Conservation (phyloP, 1,140 invertebrate species). For the Sycophila sp. region DNA sequence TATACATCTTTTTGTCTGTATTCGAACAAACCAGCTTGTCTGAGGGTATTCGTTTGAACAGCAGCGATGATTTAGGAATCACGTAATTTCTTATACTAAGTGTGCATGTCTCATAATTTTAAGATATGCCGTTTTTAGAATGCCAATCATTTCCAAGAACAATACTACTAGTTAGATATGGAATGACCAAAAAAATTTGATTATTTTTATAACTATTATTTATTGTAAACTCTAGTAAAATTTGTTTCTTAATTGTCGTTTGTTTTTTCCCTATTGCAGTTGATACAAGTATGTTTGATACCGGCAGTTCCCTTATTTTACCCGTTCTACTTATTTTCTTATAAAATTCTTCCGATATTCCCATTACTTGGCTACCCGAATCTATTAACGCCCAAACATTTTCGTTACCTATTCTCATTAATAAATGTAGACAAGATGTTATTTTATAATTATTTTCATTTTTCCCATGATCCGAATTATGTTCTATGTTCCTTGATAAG, state of each 20-base stretch:
- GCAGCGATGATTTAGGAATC: neutral
- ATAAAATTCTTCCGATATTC: conserved; percentile 43
- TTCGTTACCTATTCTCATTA: neutral
- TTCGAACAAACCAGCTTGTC: conserved; percentile 8
- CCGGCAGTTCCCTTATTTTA: neutral
- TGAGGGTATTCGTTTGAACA: conserved; percentile 12
- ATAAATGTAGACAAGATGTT: neutral
- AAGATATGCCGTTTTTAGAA: too few species aligned
- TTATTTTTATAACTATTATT: neutral
- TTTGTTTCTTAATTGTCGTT: conserved; percentile 6
- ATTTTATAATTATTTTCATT: neutral
- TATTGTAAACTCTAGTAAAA: neutral
- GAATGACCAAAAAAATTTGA: conserved; percentile 5
- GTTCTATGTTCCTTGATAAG: neutral
- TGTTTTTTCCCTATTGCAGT: conserved; percentile 12
- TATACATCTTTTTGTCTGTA: conserved; percentile 3
- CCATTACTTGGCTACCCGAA: too few species aligned
- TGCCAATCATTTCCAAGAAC: conserved; percentile 29
- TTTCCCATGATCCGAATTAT: too few species aligned
- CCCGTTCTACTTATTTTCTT: conserved; percentile 14
- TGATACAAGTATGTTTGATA: neutral
- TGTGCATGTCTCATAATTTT: neutral
- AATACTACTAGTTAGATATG: neutral
- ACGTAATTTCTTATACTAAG: neutral
- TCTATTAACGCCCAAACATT: conserved; percentile 23